Conservation (phyloP, 2,797 vertebrate genomes). For the Diplodus puntazzo region DNA sequence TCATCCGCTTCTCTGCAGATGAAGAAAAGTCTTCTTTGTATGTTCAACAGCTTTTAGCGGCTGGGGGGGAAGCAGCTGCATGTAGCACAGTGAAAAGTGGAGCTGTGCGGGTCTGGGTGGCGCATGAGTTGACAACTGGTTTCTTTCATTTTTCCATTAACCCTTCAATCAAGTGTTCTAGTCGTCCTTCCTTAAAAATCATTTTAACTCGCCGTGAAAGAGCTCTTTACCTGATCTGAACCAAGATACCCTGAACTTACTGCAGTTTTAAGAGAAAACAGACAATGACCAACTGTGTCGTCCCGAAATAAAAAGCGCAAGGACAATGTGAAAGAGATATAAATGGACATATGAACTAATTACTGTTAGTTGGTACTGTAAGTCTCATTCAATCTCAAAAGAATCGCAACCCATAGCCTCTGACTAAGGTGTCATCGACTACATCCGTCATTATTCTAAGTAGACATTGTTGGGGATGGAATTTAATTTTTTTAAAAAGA, state of each 20-base stretch:
- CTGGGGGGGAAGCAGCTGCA: background rate
- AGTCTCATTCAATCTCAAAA: background rate
- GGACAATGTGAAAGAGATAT: background rate
- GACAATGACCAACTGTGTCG: background rate
- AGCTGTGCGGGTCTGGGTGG: background rate
- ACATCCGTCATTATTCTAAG: too few relatives aligned
- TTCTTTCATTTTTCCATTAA: background rate
- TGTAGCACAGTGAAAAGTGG: background rate
- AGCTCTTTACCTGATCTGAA: background rate
- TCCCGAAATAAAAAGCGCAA: background rate
- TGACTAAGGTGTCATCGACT: background rate
- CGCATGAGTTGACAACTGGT: background rate
- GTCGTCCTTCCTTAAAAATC: too few relatives aligned
- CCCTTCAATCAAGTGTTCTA: background rate
- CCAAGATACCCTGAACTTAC: too few relatives aligned
- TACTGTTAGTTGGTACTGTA: background rate
- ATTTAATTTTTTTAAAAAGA: too few relatives aligned
- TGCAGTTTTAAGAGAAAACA: too few relatives aligned
- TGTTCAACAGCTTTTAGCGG: slow-evolving; percentile 1
- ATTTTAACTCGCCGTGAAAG: background rate
- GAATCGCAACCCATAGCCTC: background rate
- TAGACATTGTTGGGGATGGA: too few relatives aligned
- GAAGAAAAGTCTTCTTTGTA: background rate
- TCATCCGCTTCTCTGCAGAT: background rate
- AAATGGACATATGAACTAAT: background rate